phyloP scores from a whole-genome alignment of 2,113 vertebrate genomes.

The Phaethon lepturus region DNA sequence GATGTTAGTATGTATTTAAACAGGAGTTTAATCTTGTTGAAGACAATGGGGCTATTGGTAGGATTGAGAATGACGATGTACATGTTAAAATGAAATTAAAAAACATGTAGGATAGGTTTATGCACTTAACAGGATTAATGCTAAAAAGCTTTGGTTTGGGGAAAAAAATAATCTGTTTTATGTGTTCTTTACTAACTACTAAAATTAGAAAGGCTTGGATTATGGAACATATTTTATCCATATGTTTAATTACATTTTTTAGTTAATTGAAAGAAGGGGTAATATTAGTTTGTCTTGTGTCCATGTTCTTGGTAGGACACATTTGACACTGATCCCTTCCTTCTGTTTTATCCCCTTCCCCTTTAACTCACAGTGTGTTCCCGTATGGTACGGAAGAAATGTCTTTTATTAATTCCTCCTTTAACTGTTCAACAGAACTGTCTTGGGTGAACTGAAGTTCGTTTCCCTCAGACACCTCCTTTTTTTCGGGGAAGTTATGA shows the following conservation, averaged over 20 bases:
- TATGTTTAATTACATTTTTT: neutral
- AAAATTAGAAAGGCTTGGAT: neutral
- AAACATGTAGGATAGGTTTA: neutral
- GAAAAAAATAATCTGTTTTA: neutral
- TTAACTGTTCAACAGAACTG: neutral
- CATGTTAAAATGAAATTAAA: neutral
- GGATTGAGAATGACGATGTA: neutral
- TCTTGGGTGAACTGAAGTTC: neutral
- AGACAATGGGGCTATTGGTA: neutral
- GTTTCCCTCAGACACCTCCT: neutral
- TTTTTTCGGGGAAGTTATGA: neutral
- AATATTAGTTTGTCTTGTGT: neutral
- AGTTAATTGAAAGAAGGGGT: neutral
- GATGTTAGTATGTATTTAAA: neutral
- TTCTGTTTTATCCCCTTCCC: neutral
- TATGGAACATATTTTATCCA: neutral
- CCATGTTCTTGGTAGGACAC: neutral
- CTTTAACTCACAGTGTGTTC: neutral
- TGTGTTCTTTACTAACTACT: neutral
- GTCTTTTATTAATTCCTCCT: neutral
- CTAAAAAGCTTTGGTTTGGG: neutral
- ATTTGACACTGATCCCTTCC: neutral
- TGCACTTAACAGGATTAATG: neutral
- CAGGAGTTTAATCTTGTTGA: neutral
- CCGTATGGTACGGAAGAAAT: neutral